Evolutionary conservation across 2,888 invertebrate genomes (phyloP), one percentile per base, ranked within the genome.

Genomic region (Rotaria socialis): DNA sequence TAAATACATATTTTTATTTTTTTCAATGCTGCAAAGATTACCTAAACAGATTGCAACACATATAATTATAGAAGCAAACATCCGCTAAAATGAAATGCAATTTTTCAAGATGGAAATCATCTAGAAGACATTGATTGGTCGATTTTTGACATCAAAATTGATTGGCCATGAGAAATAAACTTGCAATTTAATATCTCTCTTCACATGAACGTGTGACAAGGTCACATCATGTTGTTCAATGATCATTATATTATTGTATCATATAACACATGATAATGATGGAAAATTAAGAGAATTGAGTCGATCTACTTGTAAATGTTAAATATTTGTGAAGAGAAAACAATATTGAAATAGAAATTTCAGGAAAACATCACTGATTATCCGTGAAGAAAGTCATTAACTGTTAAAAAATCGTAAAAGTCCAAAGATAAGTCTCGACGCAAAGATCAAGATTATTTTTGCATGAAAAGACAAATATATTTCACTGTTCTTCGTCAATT

Each of bases 191-290:
- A 67, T 67, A 67, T 67, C 67, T 16, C 35, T 27, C 14, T 67
- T 67, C 67, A 67, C 67, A 67, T 35, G 16, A 35, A 67, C 8
- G 67, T 67, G 67, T 67, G 67, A 67, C 67, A 67, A 67, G 67
- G 67, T 67, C 67, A 35, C 67, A 35, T 55, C 19, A 56, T 56
- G 56, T 56, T 56, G 56, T 24, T 56, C 56, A 56, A 56, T 24
- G 24, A 56, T 67, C 8, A 67, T 67, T 35, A 27, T 19, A 67
- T 19, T 19, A 14, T 35, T 19, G 27, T 35, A 67, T 67, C 67
- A 67, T 67, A 67, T 67, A 67, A 67, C 67, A 67, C 67, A 67
- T 35, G 19, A 35, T 67, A 67, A 67, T 67, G 35, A 67, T 60
- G n/a, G 58, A 67, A 35, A 67, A 27, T 67, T 35, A 35, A 35